These are phyloP conservation scores for Polypedilum pembai DNA, from an alignment of 1,140 invertebrate genomes.

Conservation along the genomic window DNA sequence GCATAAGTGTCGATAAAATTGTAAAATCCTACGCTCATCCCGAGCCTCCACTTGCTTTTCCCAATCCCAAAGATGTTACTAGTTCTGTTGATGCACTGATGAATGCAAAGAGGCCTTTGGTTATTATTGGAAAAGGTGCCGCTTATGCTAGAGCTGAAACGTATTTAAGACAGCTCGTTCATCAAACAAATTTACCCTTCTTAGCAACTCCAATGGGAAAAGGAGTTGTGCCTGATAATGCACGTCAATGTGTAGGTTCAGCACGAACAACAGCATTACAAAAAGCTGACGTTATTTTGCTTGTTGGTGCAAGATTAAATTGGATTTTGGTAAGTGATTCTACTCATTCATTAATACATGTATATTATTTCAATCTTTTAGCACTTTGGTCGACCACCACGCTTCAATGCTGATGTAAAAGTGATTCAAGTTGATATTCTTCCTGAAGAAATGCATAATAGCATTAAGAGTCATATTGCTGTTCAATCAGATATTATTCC, in stretches of 20 bases:
- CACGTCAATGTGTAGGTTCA: constrained; percentile 67
- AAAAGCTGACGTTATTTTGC: constrained; percentile 78
- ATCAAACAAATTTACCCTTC: constrained; percentile 70
- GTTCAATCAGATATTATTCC: constrained; percentile 73
- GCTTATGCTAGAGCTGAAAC: constrained; percentile 74
- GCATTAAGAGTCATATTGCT: constrained; percentile 61
- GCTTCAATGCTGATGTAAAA: constrained; percentile 75
- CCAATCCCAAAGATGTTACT: constrained; percentile 57
- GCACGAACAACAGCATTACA: constrained; percentile 79
- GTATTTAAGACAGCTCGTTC: constrained; percentile 60
- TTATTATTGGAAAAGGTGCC: constrained; percentile 92
- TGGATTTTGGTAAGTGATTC: constrained; percentile 71
- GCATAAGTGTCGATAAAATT: constrained; percentile 41
- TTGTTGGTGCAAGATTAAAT: constrained; percentile 87
- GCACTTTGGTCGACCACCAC: constrained; percentile 86
- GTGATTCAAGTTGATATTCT: constrained; percentile 88
- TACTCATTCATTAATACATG: neutral
- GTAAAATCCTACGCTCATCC: constrained; percentile 45
- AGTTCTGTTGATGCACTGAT: constrained; percentile 61
- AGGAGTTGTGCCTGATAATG: constrained; percentile 80
- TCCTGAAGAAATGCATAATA: constrained; percentile 89
- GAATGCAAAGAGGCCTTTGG: constrained; percentile 67
- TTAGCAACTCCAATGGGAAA: constrained; percentile 96
- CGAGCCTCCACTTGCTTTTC: constrained; percentile 58
- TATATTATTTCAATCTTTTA: neutral